Evolutionary conservation across 2,113 vertebrate genomes (phyloP).

Genomic region (Oenanthe oenanthe): DNA sequence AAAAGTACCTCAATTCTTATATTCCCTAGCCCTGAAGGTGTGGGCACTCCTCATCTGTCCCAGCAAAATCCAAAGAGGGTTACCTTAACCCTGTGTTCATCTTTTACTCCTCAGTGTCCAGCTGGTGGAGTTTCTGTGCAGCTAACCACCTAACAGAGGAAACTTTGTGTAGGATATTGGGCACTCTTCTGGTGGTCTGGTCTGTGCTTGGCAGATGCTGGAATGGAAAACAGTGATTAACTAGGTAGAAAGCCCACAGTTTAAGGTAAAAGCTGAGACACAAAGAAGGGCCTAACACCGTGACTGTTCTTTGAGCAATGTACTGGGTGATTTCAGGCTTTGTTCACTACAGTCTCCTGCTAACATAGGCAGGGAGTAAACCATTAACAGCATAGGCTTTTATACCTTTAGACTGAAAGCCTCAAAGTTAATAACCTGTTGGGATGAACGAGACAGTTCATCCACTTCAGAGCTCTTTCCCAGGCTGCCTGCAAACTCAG

Average conservation of each 20-base stretch:
- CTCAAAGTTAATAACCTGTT: background rate
- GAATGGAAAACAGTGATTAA: background rate
- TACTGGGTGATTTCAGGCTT: background rate
- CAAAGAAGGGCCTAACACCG: accelerated
- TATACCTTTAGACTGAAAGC: background rate
- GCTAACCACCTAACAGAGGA: background rate
- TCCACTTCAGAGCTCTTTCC: background rate
- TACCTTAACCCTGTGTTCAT: background rate
- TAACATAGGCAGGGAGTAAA: background rate
- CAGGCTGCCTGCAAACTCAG: background rate
- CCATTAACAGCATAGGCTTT: background rate
- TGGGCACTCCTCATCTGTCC: background rate
- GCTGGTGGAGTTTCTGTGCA: background rate
- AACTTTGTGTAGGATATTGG: background rate
- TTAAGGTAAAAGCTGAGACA: background rate
- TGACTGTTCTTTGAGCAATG: background rate
- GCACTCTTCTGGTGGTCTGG: background rate
- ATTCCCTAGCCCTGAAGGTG: background rate
- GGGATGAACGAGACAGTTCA: background rate
- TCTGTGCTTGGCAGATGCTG: accelerated
- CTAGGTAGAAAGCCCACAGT: background rate
- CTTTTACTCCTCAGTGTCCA: background rate
- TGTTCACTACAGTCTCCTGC: background rate
- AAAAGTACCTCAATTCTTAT: background rate
- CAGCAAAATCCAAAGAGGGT: accelerated